Evolutionary conservation across 53 echinoderm and acorn worm species (phyloP), one percentile per base, ranked within the genome.

Genomic region (Paracentrotus lividus): DNA sequence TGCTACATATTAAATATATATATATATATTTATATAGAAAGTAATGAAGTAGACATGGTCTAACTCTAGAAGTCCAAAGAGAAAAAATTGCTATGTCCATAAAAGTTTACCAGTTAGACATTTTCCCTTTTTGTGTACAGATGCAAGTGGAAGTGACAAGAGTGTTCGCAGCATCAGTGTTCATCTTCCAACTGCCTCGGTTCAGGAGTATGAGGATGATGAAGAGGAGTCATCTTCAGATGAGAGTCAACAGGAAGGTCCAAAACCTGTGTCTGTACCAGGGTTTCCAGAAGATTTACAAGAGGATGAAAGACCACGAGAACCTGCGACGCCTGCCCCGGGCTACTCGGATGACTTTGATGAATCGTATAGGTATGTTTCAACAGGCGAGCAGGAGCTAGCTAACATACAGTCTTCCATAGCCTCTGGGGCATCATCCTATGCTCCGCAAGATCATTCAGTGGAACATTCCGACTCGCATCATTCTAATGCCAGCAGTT

Each of bases 111-210:
- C n/a, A n/a, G n/a, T n/a, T n/a, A n/a, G n/a, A 20, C 40, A 40
- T 40, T 40, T 9, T 38, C 26, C 16, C 13, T 21, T 54, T 49
- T 65, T 81, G 24, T 90, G 21, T 47, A 10, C 66, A 96, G 97
- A 94, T 90, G 54, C 90, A 27, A 97, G 95, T 95, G 91, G 92
- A 65, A 96, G 97, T 90, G 96, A 95, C 40, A 95, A 95, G 44
- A 97, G 97, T 94, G 94, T 88, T 8, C 77, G 92, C 34, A 97
- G 97, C 51, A 95, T 97, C 42, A 96, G 94, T 64, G 94, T 97
- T 60, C 95, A 92, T 55, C 81, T 97, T 59, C 97, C 97, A 33
- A 93, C 77, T 81, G 94, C 95, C 16, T 93, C 93, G 26, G 21
- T 91, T 2, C 89, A 95, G 18, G 90, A 93, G 20, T 77, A 93